These are phyloP conservation scores for Acanthis flammea DNA, from an alignment of 2,797 vertebrate genomes.

Conservation along the genomic window DNA sequence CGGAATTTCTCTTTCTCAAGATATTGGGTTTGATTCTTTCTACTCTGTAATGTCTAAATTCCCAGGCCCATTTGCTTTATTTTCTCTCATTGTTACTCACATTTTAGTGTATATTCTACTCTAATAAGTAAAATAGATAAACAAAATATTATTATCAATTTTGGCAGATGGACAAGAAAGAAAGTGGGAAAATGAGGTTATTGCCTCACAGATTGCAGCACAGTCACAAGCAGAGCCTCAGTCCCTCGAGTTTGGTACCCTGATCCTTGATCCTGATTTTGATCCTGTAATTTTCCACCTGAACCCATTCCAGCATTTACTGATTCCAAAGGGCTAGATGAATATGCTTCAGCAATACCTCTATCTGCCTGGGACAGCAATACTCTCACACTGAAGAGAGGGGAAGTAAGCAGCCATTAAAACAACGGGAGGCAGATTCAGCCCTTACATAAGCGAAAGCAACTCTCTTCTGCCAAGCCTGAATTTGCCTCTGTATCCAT, in stretches of 20 bases:
- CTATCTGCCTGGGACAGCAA: background rate
- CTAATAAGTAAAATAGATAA: background rate
- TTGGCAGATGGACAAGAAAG: background rate
- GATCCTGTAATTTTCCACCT: background rate
- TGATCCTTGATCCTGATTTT: background rate
- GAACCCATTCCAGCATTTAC: background rate
- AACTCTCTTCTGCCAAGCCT: background rate
- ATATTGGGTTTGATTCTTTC: background rate
- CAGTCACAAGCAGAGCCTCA: background rate
- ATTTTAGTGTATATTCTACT: background rate
- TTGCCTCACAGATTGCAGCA: background rate
- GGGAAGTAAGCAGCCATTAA: background rate
- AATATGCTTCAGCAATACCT: background rate
- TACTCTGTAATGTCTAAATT: background rate
- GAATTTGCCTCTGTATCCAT: background rate
- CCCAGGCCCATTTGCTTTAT: background rate
- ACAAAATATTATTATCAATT: background rate
- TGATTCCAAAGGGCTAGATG: background rate
- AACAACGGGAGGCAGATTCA: slow-evolving; percentile 13
- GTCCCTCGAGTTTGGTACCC: background rate
- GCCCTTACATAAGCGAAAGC: slow-evolving; percentile 35
- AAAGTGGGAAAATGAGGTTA: background rate
- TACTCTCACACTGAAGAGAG: background rate
- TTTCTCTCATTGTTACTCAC: background rate
- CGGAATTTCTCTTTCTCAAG: background rate